Conservation (phyloP, 2,113 vertebrate species). For the Circaetus cinerascens region DNA sequence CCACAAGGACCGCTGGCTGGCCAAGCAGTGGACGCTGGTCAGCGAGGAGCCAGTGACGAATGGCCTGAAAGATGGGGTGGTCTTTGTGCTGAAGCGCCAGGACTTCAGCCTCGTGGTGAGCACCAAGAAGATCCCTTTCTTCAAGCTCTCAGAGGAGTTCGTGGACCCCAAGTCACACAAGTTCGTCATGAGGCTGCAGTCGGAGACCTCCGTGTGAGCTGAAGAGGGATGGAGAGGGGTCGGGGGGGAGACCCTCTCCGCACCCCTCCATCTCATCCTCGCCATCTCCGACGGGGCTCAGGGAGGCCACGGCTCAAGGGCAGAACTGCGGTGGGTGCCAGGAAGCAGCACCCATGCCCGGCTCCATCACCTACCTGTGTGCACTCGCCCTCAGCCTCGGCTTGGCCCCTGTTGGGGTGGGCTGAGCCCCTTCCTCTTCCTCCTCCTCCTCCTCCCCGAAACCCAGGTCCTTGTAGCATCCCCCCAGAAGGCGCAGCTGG, state of each 20-base stretch:
- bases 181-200: slow-evolving; percentile 95
- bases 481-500: not conserved
- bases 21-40: slow-evolving; percentile 94
- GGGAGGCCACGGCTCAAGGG: not conserved
- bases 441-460: not conserved
- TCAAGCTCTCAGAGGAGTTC: slow-evolving; percentile 92
- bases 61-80: slow-evolving; percentile 85
- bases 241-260: not conserved
- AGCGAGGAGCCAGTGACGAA: slow-evolving; percentile 93
- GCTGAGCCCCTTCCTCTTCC: not conserved
- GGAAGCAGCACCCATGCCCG: not conserved
- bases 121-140: slow-evolving; percentile 88
- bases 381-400: not conserved
- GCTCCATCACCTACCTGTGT: not conserved
- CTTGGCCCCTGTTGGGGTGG: not conserved
- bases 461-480: not conserved
- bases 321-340: not conserved
- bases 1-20: slow-evolving; percentile 88
- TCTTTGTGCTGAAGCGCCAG: slow-evolving; percentile 88
- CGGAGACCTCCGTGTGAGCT: slow-evolving; percentile 89
- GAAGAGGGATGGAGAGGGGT: not conserved
- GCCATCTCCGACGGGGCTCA: slow-evolving; percentile 1
- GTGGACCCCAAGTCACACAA: slow-evolving; percentile 98
- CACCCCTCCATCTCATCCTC: not conserved
- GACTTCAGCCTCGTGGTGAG: slow-evolving; percentile 94